A percentile compares a stretch with the other conserved stretches of the same genome.
Conservation (phyloP, 2,888 invertebrate species). For the Drosophila macrospina region DNA sequence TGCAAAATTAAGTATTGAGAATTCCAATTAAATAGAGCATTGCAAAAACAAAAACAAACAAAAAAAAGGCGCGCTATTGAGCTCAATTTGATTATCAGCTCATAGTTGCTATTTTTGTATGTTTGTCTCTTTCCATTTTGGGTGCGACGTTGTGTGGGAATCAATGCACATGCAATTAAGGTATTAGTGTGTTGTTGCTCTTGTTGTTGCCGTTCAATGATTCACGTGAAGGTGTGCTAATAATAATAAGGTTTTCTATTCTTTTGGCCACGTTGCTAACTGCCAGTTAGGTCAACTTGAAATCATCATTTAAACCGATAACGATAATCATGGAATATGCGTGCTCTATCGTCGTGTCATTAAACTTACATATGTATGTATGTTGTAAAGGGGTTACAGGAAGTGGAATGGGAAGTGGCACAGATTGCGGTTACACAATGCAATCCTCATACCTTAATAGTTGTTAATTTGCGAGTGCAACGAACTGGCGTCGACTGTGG, state of each 20-base stretch:
- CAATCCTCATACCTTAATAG: constrained; percentile 33
- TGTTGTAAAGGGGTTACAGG: neutral
- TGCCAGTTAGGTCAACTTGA: constrained; percentile 22
- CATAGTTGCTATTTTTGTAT: constrained; percentile 16
- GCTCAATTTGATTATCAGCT: constrained; percentile 64
- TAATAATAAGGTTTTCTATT: constrained; percentile 8
- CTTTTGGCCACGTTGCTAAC: constrained; percentile 26
- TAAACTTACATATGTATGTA: constrained; percentile 31
- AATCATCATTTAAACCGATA: constrained; percentile 32
- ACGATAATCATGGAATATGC: constrained; percentile 34
- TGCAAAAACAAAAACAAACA: constrained; percentile 52
- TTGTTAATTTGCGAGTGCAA: constrained; percentile 75
- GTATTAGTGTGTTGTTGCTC: constrained; percentile 29
- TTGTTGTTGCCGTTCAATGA: constrained; percentile 41
- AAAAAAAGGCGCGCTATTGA: constrained; percentile 36
- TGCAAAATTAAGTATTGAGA: constrained; percentile 49
- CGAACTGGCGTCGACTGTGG: constrained; percentile 57
- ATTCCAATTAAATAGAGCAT: constrained; percentile 75
- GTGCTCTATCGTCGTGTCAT: constrained; percentile 56
- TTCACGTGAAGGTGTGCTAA: constrained; percentile 57
- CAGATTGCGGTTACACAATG: constrained; percentile 47
- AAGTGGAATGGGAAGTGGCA: constrained; percentile 38
- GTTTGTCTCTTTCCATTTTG: constrained; percentile 23
- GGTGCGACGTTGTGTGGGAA: constrained; percentile 70
- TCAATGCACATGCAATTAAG: constrained; percentile 65